Base-by-base conservation (phyloP, 1,140 invertebrate species). In the Pseudomyrmex dendroicus region DNA sequence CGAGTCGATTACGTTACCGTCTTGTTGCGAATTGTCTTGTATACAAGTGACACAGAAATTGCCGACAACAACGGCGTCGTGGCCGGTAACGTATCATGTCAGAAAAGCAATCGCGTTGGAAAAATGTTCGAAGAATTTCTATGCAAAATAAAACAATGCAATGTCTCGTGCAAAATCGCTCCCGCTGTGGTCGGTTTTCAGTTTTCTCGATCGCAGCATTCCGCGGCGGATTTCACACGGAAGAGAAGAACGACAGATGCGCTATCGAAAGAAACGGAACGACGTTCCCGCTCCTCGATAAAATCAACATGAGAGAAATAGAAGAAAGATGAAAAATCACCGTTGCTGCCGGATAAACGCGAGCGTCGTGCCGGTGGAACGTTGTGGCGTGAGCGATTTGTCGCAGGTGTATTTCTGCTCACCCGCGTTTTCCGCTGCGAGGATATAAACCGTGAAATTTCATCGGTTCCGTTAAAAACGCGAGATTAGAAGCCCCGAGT, bases 401-500 rank as follows among this genome's bases (percentile, higher is more conserved):
- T 61, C 70, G 61, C 84, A 72, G 66, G 46, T 57, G 63, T 89
- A 77, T 87, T 85, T 62, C 70, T 74, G n/a, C 63, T 73, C 72
- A 22, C 57, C 54, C 67, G 25, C 25, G 25, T 25, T 25, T 25
- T 25, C 25, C 25, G 64, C 62, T 44, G 70, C 72, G 46, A 67
- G 82, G 82, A 67, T 82, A 73, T 7, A 35, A 67, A 52, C 82
- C 83, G 85, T 86, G 84, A 91, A 91, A 90, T 91, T 35, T 83
- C 82, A 89, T 89, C 90, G 78, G 85, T 90, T 84, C 84, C 88
- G 83, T 90, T 84, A 89, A 87, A 89, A 73, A 89, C 73, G 35
- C 35, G 54, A 57, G 62, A 83, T 83, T 67, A 63, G 76, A 68
- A 86, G 87, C 84, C 80, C 80, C 86, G 88, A n/a, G 20, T 25